Evolutionary conservation across 1,140 invertebrate genomes (phyloP), one percentile per base, ranked within the genome.

Genomic region (Lethocerus indicus): DNA sequence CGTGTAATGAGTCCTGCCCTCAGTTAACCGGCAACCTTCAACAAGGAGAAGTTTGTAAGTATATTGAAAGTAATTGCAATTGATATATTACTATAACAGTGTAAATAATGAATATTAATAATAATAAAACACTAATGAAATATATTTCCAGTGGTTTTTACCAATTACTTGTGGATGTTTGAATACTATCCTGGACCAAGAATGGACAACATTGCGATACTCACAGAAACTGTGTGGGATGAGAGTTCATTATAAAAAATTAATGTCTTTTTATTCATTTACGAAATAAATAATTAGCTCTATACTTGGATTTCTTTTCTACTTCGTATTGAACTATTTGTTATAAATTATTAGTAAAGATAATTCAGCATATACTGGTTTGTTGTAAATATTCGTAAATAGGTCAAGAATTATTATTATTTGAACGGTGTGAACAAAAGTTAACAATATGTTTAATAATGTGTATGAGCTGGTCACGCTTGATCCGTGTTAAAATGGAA

Each of bases 141-240:
- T 49, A 56, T 35, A 57, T n/a, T 68, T 70, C 37, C 71, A 64
- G 70, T 87, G 44, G 71, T 86, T 7, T 72, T 84, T 24, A 78
- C 74, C 0, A 80, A 80, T 57, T 63, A 76, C 12, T 64, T 86
- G 56, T 87, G 83, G 83, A 75, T 74, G 52, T 70, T 86, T 50
- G 81, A 83, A 56, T 86, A 87, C 61, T 69, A 76, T 46, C 80
- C 82, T 1, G 74, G 74, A 47, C 71, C 74, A 55, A 65, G 67
- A 32, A 62, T 73, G 13, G 77, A 84, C 56, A 86, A 83, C 61
- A 67, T 84, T 28, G 81, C 79, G 2, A 76, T 85, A 55, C 68
- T 82, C 36, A 78, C 79, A 3, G 84, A 85, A 63, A 82, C 80
- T 1, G 76, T 78, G 42, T 83, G 79, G 78, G 67, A 67, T 27